These are phyloP conservation scores for Polypterus bichir DNA, from an alignment of 2,113 vertebrate species.

Conservation along the genomic window DNA sequence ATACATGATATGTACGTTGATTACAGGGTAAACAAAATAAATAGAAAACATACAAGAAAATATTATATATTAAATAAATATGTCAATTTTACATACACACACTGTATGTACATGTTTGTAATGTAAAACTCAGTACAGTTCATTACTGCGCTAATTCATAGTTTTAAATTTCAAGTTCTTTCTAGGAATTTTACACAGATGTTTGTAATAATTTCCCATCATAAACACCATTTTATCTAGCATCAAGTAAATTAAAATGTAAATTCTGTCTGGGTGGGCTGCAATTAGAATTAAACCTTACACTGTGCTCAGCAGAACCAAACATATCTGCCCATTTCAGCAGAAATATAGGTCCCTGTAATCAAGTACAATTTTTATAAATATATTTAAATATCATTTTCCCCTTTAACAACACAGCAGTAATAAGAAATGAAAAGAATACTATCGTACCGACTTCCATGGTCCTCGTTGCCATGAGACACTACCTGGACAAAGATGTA, in stretches of 20 bases:
- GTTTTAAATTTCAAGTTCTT: conserved; percentile 26
- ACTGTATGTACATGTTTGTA: too few relatives aligned
- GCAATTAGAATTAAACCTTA: conserved; percentile 1
- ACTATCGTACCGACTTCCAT: conserved; percentile 92
- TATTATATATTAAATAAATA: conserved; percentile 47
- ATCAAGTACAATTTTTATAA: conserved; percentile 32
- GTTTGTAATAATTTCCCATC: conserved; percentile 32
- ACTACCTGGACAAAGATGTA: conserved; percentile 68
- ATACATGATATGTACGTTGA: conserved; percentile 53
- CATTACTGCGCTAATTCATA: conserved; percentile 29
- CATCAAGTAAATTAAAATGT: neutral
- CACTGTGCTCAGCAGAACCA: neutral
- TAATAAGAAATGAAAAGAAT: conserved; percentile 24
- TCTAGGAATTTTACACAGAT: conserved; percentile 33
- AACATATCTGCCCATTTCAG: conserved; percentile 6
- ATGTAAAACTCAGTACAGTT: conserved; percentile 13
- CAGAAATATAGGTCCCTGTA: conserved; percentile 28
- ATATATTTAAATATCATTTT: conserved; percentile 2
- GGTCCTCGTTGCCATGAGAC: conserved; percentile 80
- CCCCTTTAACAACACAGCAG: neutral
- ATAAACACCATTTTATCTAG: conserved; percentile 18
- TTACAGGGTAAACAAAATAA: conserved; percentile 38
- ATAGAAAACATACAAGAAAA: conserved; percentile 32
- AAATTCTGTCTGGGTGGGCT: conserved; percentile 4
- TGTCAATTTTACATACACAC: neutral